phyloP scores from a whole-genome alignment of 2,113 vertebrate genomes.

The Sorex fumeus region DNA sequence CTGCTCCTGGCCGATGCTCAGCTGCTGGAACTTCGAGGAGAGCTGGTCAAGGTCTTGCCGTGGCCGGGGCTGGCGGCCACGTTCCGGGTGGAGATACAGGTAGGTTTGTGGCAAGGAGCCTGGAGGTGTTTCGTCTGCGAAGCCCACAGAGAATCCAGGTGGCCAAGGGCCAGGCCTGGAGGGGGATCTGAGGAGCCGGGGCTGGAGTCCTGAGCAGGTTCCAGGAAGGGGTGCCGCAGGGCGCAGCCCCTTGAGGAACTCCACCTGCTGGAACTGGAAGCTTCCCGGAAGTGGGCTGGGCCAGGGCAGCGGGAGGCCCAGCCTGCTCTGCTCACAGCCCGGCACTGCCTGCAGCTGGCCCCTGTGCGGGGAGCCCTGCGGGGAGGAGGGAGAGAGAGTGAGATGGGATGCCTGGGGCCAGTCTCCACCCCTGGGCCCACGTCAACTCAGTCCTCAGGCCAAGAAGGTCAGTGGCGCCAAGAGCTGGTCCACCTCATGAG shows the following conservation, averaged over 20 bases:
- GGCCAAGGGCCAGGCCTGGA: conserved; percentile 64
- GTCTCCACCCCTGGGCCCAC: conserved; percentile 16
- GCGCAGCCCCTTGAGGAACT: conserved; percentile 88
- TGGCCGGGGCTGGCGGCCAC: neutral
- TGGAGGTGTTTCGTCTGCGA: no score
- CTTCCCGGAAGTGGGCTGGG: neutral
- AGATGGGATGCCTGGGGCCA: accelerated
- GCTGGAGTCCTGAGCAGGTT: neutral
- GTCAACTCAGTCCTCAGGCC: conserved; percentile 65
- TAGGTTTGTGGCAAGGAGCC: no score
- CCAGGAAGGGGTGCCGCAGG: conserved; percentile 80
- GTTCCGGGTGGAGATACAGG: no score
- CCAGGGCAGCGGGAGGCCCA: neutral
- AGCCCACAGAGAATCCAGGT: no score
- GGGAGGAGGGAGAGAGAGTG: conserved; percentile 62
- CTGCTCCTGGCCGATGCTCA: conserved; percentile 68
- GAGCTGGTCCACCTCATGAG: neutral
- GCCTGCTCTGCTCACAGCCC: conserved; percentile 37
- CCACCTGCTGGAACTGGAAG: conserved; percentile 87
- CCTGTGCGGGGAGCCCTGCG: conserved; percentile 52
- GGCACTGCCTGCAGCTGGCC: conserved; percentile 76
- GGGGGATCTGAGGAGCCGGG: conserved; percentile 47
- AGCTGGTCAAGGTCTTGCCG: conserved; percentile 30
- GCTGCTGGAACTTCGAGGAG: conserved; percentile 49
- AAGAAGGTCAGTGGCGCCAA: neutral